Percentiles rank a stretch among this genome's conserved stretches.
These are phyloP conservation scores for Morinoia aosen DNA, from an alignment of 2,888 invertebrate genomes.

Conservation along the genomic window DNA sequence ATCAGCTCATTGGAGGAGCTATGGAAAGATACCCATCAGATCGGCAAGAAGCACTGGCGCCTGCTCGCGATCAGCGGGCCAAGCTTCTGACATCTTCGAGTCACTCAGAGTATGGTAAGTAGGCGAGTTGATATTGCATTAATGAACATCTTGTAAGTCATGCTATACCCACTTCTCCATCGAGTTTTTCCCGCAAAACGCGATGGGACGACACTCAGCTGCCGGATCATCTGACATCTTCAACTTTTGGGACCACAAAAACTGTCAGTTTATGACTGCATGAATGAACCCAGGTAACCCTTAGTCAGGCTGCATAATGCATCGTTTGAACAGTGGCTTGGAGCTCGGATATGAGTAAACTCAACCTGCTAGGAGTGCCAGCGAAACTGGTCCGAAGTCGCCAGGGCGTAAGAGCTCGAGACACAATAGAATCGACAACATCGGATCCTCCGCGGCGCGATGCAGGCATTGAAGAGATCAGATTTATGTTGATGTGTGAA, in stretches of 20 bases:
- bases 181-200: neutral
- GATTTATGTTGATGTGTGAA: slow-evolving; percentile 37
- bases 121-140: slow-evolving; percentile 17
- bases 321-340: neutral
- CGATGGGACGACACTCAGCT: neutral
- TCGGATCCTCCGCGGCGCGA: neutral
- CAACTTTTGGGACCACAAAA: neutral
- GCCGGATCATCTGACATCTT: neutral
- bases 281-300: neutral
- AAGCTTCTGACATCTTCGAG: neutral
- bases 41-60: slow-evolving; percentile 36
- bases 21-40: slow-evolving; percentile 46
- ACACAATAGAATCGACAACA: slow-evolving; percentile 44
- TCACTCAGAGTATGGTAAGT: neutral
- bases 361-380: neutral
- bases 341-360: neutral
- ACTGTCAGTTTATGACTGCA: neutral
- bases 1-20: slow-evolving; percentile 35
- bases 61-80: neutral
- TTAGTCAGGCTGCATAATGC: neutral
- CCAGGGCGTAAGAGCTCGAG: neutral
- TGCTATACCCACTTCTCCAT: neutral
- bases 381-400: neutral
- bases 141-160: neutral
- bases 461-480: slow-evolving; percentile 40